Base-by-base conservation (phyloP, 2,888 invertebrate species). In the Actias luna region DNA sequence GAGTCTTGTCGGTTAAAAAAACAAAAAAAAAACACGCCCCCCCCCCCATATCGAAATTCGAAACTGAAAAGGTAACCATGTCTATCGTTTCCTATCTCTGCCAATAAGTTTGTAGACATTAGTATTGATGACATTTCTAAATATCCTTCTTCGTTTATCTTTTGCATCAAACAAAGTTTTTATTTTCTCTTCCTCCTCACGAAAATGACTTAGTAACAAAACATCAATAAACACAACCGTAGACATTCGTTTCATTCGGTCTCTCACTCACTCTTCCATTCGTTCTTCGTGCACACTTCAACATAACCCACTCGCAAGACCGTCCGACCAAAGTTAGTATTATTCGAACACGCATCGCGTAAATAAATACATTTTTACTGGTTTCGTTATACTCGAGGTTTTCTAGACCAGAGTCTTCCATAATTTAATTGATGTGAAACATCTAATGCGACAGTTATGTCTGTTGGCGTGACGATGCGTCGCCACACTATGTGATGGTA, bases 151-250 rank as follows among this genome's bases (percentile, higher is more conserved):
- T 71, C 73, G 77, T 76, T 76, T 76, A 75, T 72, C 75, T 69
- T 74, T 75, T 72, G 65, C 67, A 71, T 73, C 73, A 86, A 85
- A 85, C 77, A 82, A 87, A 87, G 85, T 76, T 69, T 72, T 78
- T 75, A 87, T 85, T 76, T 69, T 72, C 78, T 75, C 18, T 42
- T 42, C 22, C 77, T 81, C 74, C 76, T 83, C 83, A 75, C 74
- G 69, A 81, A 82, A 39, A 83, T 76, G 78, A 81, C 80, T 77
- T 82, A 77, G 79, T 84, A 87, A 86, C 83, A 87, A 87, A 86
- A 81, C 79, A 80, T 80, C 77, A 78, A 83, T 81, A 84, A 83
- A 86, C 84, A 87, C 87, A 88, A 88, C 87, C 88, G 63, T 83
- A 77, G 75, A 81, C 78, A 78, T 73, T 78, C 69, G 73, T 55